Evolutionary conservation across 2,797 vertebrate genomes (phyloP).

Genomic region (Centroberyx gerrardi): DNA sequence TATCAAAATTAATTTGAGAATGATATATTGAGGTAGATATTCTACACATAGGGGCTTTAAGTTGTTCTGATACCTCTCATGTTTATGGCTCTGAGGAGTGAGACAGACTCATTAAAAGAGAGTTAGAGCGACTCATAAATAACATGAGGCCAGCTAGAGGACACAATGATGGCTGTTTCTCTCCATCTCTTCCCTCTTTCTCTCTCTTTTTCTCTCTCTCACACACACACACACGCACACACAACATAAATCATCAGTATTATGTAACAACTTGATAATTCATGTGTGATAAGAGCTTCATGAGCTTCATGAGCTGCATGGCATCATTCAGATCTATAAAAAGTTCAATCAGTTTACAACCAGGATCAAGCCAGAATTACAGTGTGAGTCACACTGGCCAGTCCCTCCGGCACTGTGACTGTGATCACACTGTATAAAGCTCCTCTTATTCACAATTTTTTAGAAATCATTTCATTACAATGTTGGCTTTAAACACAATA

Average conservation of each 20-base stretch:
- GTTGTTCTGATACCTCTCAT: background rate
- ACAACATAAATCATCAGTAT: background rate
- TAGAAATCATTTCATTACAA: too few relatives aligned
- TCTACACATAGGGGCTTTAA: too few relatives aligned
- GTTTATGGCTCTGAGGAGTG: background rate
- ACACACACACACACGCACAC: too few relatives aligned
- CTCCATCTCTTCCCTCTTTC: fast-evolving
- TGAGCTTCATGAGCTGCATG: background rate
- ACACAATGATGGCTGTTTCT: background rate
- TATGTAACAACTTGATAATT: background rate
- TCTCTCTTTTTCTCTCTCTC: background rate
- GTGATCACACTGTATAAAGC: background rate
- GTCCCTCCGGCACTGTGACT: background rate
- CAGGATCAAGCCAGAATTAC: too few relatives aligned
- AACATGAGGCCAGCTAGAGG: background rate
- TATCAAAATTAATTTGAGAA: too few relatives aligned
- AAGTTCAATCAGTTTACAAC: background rate
- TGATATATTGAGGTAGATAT: too few relatives aligned
- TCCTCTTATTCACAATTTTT: too few relatives aligned
- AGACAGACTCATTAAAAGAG: background rate
- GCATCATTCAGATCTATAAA: background rate
- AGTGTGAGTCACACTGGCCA: background rate
- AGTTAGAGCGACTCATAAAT: slow-evolving; percentile 19
- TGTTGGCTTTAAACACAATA: too few relatives aligned
- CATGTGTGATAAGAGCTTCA: background rate